These are phyloP conservation scores for Acleris literana DNA, from an alignment of 2,888 invertebrate genomes.

Conservation along the genomic window DNA sequence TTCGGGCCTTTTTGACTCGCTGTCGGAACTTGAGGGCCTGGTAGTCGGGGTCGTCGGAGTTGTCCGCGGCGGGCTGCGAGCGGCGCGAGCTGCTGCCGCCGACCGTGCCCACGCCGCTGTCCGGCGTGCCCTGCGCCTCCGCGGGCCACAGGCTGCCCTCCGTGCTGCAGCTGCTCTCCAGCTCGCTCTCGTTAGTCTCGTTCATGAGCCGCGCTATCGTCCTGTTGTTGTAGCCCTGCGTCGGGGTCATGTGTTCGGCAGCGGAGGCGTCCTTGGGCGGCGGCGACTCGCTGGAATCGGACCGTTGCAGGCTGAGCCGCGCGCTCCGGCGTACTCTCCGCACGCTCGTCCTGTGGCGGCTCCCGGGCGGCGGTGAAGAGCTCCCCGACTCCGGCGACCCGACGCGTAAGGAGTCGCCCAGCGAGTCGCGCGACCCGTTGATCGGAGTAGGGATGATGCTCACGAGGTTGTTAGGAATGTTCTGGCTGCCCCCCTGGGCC, in stretches of 20 bases:
- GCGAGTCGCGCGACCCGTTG: slow-evolving; percentile 80
- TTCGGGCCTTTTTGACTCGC: slow-evolving; percentile 84
- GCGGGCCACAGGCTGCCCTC: slow-evolving; percentile 64
- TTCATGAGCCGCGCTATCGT: slow-evolving; percentile 76
- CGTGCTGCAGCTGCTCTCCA: slow-evolving; percentile 77
- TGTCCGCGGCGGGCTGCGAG: slow-evolving; percentile 53
- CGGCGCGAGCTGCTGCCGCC: slow-evolving; percentile 65
- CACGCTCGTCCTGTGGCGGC: slow-evolving; percentile 52
- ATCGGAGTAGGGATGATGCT: slow-evolving; percentile 84
- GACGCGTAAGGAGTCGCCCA: slow-evolving; percentile 65
- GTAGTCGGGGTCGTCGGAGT: slow-evolving; percentile 76
- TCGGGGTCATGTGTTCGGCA: slow-evolving; percentile 55
- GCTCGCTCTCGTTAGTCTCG: slow-evolving; percentile 78
- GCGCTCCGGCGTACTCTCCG: slow-evolving; percentile 63
- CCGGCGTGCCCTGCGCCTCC: slow-evolving; percentile 57
- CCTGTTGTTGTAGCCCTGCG: slow-evolving; percentile 57
- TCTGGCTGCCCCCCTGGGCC: slow-evolving; percentile 53
- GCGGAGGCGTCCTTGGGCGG: slow-evolving; percentile 61
- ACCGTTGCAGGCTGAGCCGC: slow-evolving; percentile 52
- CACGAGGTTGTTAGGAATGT: slow-evolving; percentile 72
- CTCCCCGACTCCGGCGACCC: slow-evolving; percentile 57
- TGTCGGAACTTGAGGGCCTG: slow-evolving; percentile 81
- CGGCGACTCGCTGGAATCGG: slow-evolving; percentile 74
- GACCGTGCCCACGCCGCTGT: slow-evolving; percentile 70
- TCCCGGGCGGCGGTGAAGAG: slow-evolving; percentile 52